A percentile compares a stretch with the other conserved stretches of the same genome.
These are phyloP conservation scores for Prunella himalayana DNA, from an alignment of 2,113 vertebrate genomes.

Conservation along the genomic window DNA sequence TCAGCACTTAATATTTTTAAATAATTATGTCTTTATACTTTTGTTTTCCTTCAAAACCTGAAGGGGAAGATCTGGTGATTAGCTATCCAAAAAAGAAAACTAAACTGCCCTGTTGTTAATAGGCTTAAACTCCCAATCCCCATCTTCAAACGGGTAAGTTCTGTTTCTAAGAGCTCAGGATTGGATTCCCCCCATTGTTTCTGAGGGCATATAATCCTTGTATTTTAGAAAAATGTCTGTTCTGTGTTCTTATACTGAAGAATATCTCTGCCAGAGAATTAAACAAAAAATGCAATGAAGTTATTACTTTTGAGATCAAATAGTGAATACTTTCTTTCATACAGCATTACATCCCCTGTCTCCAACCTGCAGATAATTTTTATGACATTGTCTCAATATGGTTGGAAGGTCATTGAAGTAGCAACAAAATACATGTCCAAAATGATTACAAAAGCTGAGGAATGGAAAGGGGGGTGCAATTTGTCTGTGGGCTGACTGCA, in stretches of 20 bases:
- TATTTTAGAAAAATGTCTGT: background rate
- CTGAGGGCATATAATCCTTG: background rate
- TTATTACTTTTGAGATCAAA: background rate
- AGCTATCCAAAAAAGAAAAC: background rate
- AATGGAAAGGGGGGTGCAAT: background rate
- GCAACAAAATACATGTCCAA: background rate
- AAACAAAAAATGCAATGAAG: background rate
- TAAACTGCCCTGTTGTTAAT: background rate
- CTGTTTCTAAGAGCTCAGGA: background rate
- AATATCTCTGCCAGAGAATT: background rate
- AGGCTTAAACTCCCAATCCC: background rate
- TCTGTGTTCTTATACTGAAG: background rate
- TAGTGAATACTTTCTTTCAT: background rate
- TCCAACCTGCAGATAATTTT: background rate
- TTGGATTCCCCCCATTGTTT: background rate
- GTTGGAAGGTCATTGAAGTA: background rate
- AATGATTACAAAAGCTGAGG: background rate
- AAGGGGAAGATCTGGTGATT: background rate
- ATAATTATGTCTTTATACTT: background rate
- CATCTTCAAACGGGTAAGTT: background rate
- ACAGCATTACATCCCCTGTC: background rate
- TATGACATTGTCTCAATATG: background rate
- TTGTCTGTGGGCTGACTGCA: slow-evolving; percentile 17
- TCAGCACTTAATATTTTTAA: background rate
- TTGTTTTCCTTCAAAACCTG: background rate